Evolutionary conservation across 2,888 invertebrate genomes (phyloP).

Genomic region (Panopea generosa): DNA sequence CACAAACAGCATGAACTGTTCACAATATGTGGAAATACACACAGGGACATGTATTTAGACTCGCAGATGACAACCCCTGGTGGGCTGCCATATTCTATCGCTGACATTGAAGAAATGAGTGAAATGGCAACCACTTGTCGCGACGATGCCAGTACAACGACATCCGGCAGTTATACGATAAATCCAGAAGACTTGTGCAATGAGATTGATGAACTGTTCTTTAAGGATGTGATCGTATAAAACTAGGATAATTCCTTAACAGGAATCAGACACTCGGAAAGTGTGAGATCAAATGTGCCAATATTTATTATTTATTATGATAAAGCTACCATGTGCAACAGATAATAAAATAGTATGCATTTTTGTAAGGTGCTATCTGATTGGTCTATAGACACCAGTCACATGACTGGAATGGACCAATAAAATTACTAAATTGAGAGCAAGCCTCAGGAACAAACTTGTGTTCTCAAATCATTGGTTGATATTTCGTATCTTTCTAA

Average conservation of each 20-base stretch:
- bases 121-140: slow-evolving; percentile 68
- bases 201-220: slow-evolving; percentile 83
- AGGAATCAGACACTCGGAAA: neutral
- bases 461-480: slow-evolving; percentile 22
- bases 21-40: slow-evolving; percentile 55
- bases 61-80: slow-evolving; percentile 69
- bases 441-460: slow-evolving; percentile 29
- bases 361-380: slow-evolving; percentile 38
- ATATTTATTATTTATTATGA: slow-evolving; percentile 14
- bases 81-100: slow-evolving; percentile 72
- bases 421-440: slow-evolving; percentile 6
- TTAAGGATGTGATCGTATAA: slow-evolving; percentile 79
- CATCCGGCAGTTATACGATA: slow-evolving; percentile 82
- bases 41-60: slow-evolving; percentile 62
- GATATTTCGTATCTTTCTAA: neutral
- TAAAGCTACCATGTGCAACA: slow-evolving; percentile 32
- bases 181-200: slow-evolving; percentile 83
- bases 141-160: slow-evolving; percentile 78
- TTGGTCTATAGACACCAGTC: slow-evolving; percentile 38
- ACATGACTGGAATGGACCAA: slow-evolving; percentile 20
- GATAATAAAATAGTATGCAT: slow-evolving; percentile 6
- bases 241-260: neutral
- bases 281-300: slow-evolving; percentile 33
- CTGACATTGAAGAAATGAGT: slow-evolving; percentile 75
- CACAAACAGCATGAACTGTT: slow-evolving; percentile 51